These are phyloP conservation scores for Eupleurogrammus muticus DNA, from an alignment of 2,797 vertebrate species.

Conservation along the genomic window DNA sequence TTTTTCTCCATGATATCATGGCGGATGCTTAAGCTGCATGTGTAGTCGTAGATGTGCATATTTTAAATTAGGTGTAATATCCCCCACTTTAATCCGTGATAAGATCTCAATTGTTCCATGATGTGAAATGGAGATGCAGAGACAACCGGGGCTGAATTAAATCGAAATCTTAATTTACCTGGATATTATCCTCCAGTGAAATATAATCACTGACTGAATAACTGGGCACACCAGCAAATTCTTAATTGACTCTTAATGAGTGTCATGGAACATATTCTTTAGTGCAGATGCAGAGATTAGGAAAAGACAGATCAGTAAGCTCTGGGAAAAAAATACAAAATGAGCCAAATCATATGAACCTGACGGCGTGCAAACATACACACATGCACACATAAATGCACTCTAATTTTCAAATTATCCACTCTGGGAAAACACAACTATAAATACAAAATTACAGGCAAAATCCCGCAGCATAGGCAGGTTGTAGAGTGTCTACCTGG, in stretches of 20 bases:
- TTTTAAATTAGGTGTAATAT: slow-evolving; percentile 83
- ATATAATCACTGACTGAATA: slow-evolving; percentile 79
- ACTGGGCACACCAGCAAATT: slow-evolving; percentile 69
- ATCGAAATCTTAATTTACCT: slow-evolving; percentile 84
- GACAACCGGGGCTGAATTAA: slow-evolving; percentile 79
- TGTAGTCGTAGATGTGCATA: slow-evolving; percentile 77
- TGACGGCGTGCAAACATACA: slow-evolving; percentile 52
- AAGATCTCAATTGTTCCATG: slow-evolving; percentile 83
- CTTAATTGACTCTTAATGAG: slow-evolving; percentile 77
- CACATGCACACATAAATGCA: slow-evolving; percentile 51
- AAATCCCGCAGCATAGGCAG: slow-evolving; percentile 56
- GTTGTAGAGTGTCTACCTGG: slow-evolving; percentile 76
- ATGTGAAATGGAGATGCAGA: slow-evolving; percentile 82
- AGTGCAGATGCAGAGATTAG: slow-evolving; percentile 69
- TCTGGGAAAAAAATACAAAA: slow-evolving; percentile 1
- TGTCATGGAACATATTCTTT: slow-evolving; percentile 69
- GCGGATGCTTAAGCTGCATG: slow-evolving; percentile 63
- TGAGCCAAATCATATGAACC: slow-evolving; percentile 49
- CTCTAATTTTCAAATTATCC: slow-evolving; percentile 73
- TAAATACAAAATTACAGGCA: slow-evolving; percentile 68
- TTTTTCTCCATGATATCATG: slow-evolving; percentile 51
- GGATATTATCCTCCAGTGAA: slow-evolving; percentile 82
- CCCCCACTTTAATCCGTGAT: slow-evolving; percentile 83
- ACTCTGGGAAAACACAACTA: slow-evolving; percentile 70
- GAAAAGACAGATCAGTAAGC: slow-evolving; percentile 26